Evolutionary conservation across 2,888 invertebrate species (phyloP), one percentile per base, ranked within the genome.

Genomic region (Napeogenes inachia): DNA sequence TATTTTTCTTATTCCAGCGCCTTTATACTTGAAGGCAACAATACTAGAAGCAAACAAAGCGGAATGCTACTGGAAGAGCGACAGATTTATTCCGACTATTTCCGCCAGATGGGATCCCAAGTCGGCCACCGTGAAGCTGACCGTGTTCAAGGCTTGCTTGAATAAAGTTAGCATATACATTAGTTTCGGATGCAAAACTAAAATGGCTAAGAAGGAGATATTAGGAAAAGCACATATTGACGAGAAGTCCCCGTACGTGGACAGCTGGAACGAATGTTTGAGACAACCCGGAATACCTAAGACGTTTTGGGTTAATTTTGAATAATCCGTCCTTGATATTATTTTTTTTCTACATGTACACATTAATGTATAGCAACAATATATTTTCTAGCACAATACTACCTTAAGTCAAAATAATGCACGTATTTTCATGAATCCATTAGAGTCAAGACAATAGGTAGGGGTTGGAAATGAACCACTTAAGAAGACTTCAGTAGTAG

Each of bases 21-120:
- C 93, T 60, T 90, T 96, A 73, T 96, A 96, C 78, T 91, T 96
- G 67, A 96, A 96, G 84, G 94, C 95, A 63, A 93, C 94, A 0
- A 93, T 95, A 65, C 92, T 94, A 67, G 95, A 95, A 76, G 92
- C 93, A 64, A 93, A 93, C 70, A 92, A 90, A 73, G 86, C 88
- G 0, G 91, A 91, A 70, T 88, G 87, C 67, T 90, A 90, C 67
- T 94, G 95, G 95, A 95, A 95, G 78, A 95, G 95, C 70, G 93
- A 94, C 72, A 90, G 92, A 68, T 96, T 96, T 80, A 88, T 91
- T 13, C 95, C 95, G 4, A 94, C 95, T 4, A 93, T 95, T 63
- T 94, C 95, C n/a, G 93, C 94, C 72, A 94, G 94, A 82, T 94
- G 95, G 89, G 93, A 94, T 72, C 92, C 93, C 0, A 93, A 92